These are phyloP conservation scores for Penaeus chinensis DNA, from an alignment of 1,140 invertebrate genomes.

Conservation along the genomic window DNA sequence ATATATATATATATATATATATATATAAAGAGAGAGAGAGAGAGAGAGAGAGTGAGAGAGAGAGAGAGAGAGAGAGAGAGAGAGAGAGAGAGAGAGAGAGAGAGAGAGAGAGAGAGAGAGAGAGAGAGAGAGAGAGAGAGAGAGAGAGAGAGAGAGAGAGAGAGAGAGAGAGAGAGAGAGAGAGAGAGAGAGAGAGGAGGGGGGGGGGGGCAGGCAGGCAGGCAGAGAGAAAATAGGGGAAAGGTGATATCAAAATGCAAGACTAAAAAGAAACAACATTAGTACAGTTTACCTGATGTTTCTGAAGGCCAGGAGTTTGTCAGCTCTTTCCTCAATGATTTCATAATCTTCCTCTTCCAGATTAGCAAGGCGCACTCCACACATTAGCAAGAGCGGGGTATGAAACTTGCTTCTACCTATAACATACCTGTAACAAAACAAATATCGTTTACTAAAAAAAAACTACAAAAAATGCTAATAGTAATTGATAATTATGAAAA, in stretches of 20 bases:
- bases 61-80: no score
- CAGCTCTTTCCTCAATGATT: conserved; percentile 44
- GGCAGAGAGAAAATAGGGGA: not conserved
- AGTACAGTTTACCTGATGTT: conserved; percentile 39
- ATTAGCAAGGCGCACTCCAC: conserved; percentile 42
- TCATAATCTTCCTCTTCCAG: conserved; percentile 49
- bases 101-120: no score
- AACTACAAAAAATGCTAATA: not conserved
- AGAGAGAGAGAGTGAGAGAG: no score
- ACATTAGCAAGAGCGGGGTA: conserved; percentile 29
- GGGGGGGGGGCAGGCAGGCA: not conserved
- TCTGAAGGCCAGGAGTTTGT: conserved; percentile 33
- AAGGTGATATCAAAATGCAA: not conserved
- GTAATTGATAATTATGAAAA: not conserved
- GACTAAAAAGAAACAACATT: not conserved
- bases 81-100: no score
- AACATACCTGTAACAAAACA: conserved; percentile 37
- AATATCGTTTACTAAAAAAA: not conserved
- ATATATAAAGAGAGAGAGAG: no score
- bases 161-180: no score
- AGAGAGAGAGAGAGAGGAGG: no score
- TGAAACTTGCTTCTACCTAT: conserved; percentile 49
- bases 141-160: no score
- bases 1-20: no score
- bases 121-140: no score